Evolutionary conservation across 2,888 invertebrate genomes (phyloP), one percentile per base, ranked within the genome.

Genomic region (Thecophora atra): DNA sequence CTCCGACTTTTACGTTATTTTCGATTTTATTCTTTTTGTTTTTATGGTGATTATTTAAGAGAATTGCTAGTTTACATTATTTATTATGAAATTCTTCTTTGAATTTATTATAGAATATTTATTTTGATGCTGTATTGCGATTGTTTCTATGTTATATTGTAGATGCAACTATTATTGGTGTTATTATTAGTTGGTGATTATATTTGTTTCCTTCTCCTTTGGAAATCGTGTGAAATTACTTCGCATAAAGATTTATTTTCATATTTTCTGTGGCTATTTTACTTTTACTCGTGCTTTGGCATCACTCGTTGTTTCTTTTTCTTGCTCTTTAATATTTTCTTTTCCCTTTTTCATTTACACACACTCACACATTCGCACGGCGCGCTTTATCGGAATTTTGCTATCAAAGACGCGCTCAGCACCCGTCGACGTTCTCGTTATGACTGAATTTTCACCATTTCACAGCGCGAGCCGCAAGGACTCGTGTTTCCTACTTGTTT

Each of bases 401-500:
- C 56, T 75, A 74, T 37, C 74, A 78, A 78, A 77, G 77, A 80
- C 84, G 82, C 83, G 80, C 82, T 84, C 85, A 85, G 81, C 82
- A 84, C 85, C 86, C 86, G 85, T 84, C 86, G 85, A 86, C 86
- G 86, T 84, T 85, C 86, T 86, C 86, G 85, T 82, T 85, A 83
- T 82, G 83, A 86, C 86, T 86, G 84, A 86, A 62, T 82, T 83
- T 82, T 83, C 84, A 84, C 83, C 84, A 83, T 81, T 78, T 73
- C 74, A 58, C 47, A 37, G 24, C 60, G 72, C 66, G 66, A 63
- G 51, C 56, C 63, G 72, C 73, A 72, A 73, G 70, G 56, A 72
- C 42, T 72, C 66, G 74, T 71, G 71, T 74, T 70, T 44, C 44
- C 64, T 47, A 47, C 64, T 64, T 64, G 64, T 64, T 64, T 64